Percentiles rank a stretch among this genome's conserved stretches.
These are phyloP conservation scores for Agonopterix arenella DNA, from an alignment of 2,888 invertebrate species.

Conservation along the genomic window DNA sequence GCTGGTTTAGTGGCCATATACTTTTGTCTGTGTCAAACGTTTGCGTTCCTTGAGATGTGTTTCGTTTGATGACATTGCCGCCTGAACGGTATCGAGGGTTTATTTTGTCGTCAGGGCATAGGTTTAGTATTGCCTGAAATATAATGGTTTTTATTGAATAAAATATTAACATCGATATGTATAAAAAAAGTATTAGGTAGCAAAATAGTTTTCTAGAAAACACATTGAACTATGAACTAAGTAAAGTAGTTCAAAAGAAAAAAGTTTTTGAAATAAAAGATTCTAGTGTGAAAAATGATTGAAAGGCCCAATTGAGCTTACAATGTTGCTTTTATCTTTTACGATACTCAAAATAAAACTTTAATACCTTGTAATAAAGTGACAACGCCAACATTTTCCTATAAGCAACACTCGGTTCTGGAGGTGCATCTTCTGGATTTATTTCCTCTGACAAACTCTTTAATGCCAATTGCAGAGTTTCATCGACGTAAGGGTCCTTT, in stretches of 20 bases:
- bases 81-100: conserved; percentile 64
- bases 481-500: conserved; percentile 48
- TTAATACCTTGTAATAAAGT: conserved; percentile 80
- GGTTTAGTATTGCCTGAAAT: conserved; percentile 42
- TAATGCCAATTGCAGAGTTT: conserved; percentile 48
- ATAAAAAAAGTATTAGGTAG: background rate
- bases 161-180: too few relatives aligned
- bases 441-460: conserved; percentile 35
- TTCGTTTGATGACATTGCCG: conserved; percentile 48
- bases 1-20: conserved; percentile 80
- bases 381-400: conserved; percentile 77
- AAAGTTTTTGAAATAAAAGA: too few relatives aligned
- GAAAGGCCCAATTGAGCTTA: too few relatives aligned
- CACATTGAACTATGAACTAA: background rate
- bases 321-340: background rate
- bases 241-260: background rate
- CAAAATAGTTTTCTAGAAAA: background rate
- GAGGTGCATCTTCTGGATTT: conserved; percentile 50
- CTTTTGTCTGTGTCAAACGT: conserved; percentile 75
- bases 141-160: background rate
- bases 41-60: conserved; percentile 76
- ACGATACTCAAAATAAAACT: background rate
- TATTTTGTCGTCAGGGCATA: conserved; percentile 52
- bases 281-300: too few relatives aligned
- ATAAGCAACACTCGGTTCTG: conserved; percentile 77